Evolutionary conservation across 2,113 vertebrate genomes (phyloP).

Genomic region (Nycticryphes semicollaris): DNA sequence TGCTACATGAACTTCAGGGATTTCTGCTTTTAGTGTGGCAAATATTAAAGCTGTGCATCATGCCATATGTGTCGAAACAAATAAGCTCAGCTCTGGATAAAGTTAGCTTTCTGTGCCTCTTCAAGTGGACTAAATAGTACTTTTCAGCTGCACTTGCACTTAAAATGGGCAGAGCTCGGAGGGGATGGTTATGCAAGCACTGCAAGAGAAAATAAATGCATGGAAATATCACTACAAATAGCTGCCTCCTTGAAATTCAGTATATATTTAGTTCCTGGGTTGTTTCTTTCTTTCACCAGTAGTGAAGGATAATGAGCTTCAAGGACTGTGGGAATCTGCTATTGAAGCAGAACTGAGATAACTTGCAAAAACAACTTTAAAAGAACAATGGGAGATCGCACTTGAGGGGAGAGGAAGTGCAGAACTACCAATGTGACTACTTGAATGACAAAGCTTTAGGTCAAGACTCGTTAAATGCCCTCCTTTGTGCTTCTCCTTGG

Average conservation of each 20-base stretch:
- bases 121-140: not conserved
- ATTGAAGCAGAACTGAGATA: not conserved
- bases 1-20: not conserved
- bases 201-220: constrained; percentile 12
- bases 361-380: not conserved
- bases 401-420: not conserved
- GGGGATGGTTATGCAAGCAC: not conserved
- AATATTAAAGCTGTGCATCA: not conserved
- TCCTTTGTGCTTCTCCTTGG: not conserved
- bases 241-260: not conserved
- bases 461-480: not conserved
- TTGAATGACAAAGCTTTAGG: not conserved
- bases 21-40: not conserved
- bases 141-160: not conserved
- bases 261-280: not conserved
- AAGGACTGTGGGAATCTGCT: not conserved
- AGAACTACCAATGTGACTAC: not conserved
- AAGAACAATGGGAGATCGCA: not conserved
- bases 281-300: not conserved
- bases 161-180: not conserved
- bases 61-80: not conserved
- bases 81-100: not conserved
- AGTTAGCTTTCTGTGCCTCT: not conserved
- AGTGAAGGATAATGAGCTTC: not conserved
- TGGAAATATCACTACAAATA: not conserved